Evolutionary conservation across 2,888 invertebrate species (phyloP), one percentile per base, ranked within the genome.

Genomic region (Pandemis heparana): DNA sequence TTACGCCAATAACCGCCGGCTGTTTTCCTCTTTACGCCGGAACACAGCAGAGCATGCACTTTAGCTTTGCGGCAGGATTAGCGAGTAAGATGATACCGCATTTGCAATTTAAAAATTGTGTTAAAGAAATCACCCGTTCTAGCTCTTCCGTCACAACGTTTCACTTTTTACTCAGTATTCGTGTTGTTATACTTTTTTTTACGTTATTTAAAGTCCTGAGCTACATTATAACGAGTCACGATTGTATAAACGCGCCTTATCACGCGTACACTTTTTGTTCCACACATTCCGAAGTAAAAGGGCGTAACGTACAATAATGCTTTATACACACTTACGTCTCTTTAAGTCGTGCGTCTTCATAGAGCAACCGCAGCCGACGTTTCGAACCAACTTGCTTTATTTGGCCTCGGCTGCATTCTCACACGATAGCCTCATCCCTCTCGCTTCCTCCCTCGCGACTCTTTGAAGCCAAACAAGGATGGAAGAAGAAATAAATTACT

Each of bases 331-430:
- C n/a, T 51, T 48, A 65, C 16, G 48, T 16, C 51, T 6, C n/a
- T 64, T 38, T 60, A 7, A 7, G 2, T n/a, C 23, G 5, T n/a
- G 38, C 12, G 5, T 8, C 0, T 16, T 53, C 23, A 65, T 65
- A 65, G 48, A 65, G 56, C 23, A 23, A 65, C 65, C 38, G 51
- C 65, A 38, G 75, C 65, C 77, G 70, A 75, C 78, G 78, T 76
- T 74, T 76, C 76, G 75, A 76, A 77, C 77, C 79, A 80, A 79
- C 79, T 81, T 79, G 79, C 81, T 83, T 80, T 82, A 81, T 83
- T 82, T 79, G 80, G 82, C 77, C 78, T 74, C 76, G 76, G 78
- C 80, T 77, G 79, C 82, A 82, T 81, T 82, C 82, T 76, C 79
- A 77, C 82, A 81, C 82, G 82, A 78, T 78, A 79, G 77, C 79